Conservation (phyloP, 2,888 invertebrate species). For the Frankliniella intonsa region DNA sequence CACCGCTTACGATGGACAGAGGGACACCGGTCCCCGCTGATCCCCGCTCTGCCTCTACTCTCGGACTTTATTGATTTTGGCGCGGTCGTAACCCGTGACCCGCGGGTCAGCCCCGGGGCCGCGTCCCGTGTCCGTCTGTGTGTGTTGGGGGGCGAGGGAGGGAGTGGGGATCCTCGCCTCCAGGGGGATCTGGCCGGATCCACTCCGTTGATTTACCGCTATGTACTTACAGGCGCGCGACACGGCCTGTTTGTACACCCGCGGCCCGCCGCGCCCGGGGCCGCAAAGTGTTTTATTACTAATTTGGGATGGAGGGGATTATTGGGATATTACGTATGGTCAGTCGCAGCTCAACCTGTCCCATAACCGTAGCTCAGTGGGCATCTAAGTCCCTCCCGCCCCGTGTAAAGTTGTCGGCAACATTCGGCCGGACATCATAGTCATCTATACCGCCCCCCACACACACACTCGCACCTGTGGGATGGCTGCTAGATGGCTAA, state of each 20-base stretch:
- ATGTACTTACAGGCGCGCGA: neutral
- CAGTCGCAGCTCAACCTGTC: too few species aligned
- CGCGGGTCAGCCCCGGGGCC: too few species aligned
- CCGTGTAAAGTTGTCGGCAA: too few species aligned
- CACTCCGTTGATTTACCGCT: slow-evolving; percentile 10
- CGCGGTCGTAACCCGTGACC: neutral
- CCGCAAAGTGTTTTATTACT: neutral
- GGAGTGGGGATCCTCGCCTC: neutral
- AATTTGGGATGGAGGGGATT: neutral
- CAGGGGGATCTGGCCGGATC: neutral
- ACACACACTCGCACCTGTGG: too few species aligned
- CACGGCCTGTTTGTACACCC: neutral
- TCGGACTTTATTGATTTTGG: slow-evolving; percentile 4
- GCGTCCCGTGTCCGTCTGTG: neutral
- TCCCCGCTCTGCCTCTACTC: neutral
- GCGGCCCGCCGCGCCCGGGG: neutral
- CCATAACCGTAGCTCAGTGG: too few species aligned
- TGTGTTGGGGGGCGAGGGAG: neutral
- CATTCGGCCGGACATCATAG: neutral
- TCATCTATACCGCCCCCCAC: too few species aligned
- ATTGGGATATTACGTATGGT: too few species aligned
- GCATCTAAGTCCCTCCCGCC: too few species aligned
- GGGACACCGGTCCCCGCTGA: neutral
- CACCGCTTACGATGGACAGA: neutral
- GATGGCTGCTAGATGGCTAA: too few species aligned